Conservation (phyloP, 1,140 invertebrate species). For the Batillaria attramentaria region DNA sequence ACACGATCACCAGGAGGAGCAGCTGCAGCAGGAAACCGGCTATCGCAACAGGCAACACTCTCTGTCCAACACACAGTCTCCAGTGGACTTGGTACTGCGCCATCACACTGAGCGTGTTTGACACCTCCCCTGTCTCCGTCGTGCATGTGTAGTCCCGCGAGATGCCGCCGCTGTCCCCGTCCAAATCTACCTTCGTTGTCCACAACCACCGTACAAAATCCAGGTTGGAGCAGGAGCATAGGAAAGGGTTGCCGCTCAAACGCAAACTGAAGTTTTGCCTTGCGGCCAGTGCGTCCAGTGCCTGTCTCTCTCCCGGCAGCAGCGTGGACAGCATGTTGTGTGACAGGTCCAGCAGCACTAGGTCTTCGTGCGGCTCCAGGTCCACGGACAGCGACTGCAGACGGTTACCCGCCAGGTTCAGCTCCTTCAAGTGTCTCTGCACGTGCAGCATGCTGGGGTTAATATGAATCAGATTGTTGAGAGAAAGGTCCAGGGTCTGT, state of each 20-base stretch:
- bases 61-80: background rate
- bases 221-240: background rate
- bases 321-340: no score
- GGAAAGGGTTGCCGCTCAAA: slow-evolving; percentile 1
- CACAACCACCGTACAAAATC: slow-evolving; percentile 14
- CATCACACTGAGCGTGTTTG: background rate
- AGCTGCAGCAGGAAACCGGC: background rate
- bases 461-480: slow-evolving; percentile 4
- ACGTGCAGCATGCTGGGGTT: background rate
- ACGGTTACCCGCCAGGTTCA: background rate
- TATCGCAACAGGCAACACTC: background rate
- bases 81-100: background rate
- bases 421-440: background rate
- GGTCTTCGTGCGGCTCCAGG: slow-evolving; percentile 2
- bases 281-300: no score
- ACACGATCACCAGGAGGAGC: background rate
- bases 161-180: background rate
- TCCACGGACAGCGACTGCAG: background rate
- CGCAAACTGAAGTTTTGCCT: no score
- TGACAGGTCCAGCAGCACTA: slow-evolving; percentile 14
- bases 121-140: background rate
- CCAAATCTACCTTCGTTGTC: background rate
- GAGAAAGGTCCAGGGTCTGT: slow-evolving; percentile 14
- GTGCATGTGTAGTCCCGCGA: background rate
- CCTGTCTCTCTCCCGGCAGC: no score